Evolutionary conservation across 2,888 invertebrate genomes (phyloP), one percentile per base, ranked within the genome.

Genomic region (Trachelus iudaicus): DNA sequence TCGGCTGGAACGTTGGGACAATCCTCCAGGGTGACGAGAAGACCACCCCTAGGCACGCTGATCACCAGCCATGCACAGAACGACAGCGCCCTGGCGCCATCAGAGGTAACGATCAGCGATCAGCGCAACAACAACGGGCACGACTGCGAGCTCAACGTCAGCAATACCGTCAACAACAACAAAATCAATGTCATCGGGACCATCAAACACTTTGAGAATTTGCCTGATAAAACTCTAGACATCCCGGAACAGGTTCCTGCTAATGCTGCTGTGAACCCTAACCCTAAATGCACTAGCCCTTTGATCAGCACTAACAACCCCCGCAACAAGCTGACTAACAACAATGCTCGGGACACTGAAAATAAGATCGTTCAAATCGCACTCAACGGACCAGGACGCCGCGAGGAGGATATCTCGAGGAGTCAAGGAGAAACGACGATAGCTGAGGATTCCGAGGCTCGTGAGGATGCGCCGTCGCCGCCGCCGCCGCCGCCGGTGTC

Each of bases 401-500:
- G 23, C 9, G 56, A 56, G 23, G 23, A 56, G 56, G 56, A 56
- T 56, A 23, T 23, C 9, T 56, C 56, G 9, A 56, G 56, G 56
- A 56, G 23, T 56, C 56, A 56, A 56, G 23, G 56, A 56, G 56
- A 23, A 56, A 73, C 73, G 78, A 75, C 73, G 11, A 9, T n/a
- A 56, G 69, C 56, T 69, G 77, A 75, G 37, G 71, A 75, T 68
- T 37, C 34, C 69, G 74, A 69, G 69, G 79, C 78, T n/a, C 37
- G 31, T 34, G 75, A 74, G 34, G 74, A 69, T 15, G 23, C 30
- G 30, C 35, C 35, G 3, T 12, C 12, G 12, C 35, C 35, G 12
- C 3, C 35, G 12, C 78, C 78, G 77, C 90, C 92, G 92, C 79
- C 91, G 91, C 82, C 90, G 89, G 79, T 91, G 91, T 88, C 90